Base-by-base conservation (phyloP, 64 coral and sea anemone genomes). In the Montipora capricornis region DNA sequence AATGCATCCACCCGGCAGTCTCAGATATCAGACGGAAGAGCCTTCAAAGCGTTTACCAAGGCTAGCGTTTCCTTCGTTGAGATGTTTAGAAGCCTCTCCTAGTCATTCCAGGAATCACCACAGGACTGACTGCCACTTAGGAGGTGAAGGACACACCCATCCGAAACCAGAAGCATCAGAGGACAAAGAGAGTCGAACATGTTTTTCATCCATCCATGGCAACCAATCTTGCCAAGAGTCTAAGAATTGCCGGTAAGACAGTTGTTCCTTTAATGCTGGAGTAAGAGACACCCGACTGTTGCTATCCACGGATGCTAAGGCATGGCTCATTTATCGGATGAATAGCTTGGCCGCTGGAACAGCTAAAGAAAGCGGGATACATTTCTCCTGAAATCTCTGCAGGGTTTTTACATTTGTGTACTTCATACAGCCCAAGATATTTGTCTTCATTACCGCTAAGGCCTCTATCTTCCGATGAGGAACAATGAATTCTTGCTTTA, bases 261-360 rank as follows among this genome's bases (percentile, higher is more conserved):
- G 37, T 74, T 93, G 82, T 47, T 73, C 61, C 49, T 47, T 83
- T 68, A 80, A 68, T 74, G 17, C 15, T 15, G 70, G 70, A 29
- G 22, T 74, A 74, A 74, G 70, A 74, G 70, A 20, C 70, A 74
- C 22, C 20, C 17, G 70, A 74, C 70, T 1, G 70, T 74, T 74
- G 70, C 20, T 20, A 74, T 74, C 20, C 20, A n/a, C 70, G 20
- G 70, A 74, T 74, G 90, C 22, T 22, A 71, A 47, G 37, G 68
- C 80, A n/a, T 50, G 44, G 74, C 73, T 92, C 49, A 76, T 93
- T 49, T 87, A 73, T 5, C 81, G n/a, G 14, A 76, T 93, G 76
- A 93, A 93, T 5, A 87, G 57, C 47, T 78, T 93, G 6, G 91
- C 91, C n/a, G 80, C 91, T 6, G 91, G 91, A 12, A 93, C 91